phyloP scores from a whole-genome alignment of 1,140 invertebrate species.

The Drosophila biarmipes region DNA sequence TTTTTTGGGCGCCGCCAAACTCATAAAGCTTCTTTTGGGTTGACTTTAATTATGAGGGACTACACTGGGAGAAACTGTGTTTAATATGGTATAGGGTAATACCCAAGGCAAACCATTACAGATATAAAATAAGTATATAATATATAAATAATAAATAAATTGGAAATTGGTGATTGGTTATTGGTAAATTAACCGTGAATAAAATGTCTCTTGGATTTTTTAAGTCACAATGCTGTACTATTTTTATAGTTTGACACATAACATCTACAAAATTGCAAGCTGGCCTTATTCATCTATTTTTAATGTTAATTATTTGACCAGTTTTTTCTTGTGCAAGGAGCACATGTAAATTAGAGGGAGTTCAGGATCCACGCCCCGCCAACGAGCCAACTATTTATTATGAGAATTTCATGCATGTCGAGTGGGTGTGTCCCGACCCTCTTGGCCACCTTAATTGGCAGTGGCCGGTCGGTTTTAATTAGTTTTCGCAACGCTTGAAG shows the following conservation, averaged over 20 bases:
- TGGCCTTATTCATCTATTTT: too few relatives aligned
- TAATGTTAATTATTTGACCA: background rate
- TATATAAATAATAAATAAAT: too few relatives aligned
- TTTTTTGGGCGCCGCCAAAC: conserved; percentile 56
- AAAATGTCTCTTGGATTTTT: too few relatives aligned
- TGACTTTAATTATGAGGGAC: conserved; percentile 61
- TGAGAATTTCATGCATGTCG: conserved; percentile 47
- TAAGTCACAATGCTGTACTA: too few relatives aligned
- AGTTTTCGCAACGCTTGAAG: conserved; percentile 78
- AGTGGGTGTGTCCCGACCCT: conserved; percentile 48
- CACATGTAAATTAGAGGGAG: conserved; percentile 68
- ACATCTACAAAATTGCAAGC: too few relatives aligned
- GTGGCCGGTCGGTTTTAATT: conserved; percentile 78
- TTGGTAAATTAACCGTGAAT: too few relatives aligned
- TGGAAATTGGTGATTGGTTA: too few relatives aligned
- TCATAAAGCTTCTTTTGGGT: conserved; percentile 68
- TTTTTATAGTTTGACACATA: too few relatives aligned
- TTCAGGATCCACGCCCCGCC: conserved; percentile 42
- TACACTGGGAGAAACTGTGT: background rate
- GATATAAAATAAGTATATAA: too few relatives aligned
- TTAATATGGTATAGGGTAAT: background rate
- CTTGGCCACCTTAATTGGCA: conserved; percentile 75
- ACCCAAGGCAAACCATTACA: too few relatives aligned
- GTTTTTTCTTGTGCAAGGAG: background rate
- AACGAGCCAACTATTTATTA: conserved; percentile 63